These are phyloP conservation scores for Coptodon bakossiorum DNA, from an alignment of 2,113 vertebrate genomes.

Conservation along the genomic window DNA sequence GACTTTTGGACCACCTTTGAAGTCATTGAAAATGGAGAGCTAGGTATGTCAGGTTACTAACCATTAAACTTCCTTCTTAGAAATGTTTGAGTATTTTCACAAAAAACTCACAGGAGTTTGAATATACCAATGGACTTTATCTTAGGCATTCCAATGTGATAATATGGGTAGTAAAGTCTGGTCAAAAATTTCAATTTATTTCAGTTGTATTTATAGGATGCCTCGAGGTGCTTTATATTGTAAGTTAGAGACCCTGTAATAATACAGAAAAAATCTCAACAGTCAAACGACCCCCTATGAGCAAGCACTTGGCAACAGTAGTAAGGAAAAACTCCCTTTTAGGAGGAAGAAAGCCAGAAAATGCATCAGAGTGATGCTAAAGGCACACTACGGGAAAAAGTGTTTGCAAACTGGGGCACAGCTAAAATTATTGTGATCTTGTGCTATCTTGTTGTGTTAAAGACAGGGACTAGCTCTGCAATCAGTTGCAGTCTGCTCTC, in stretches of 20 bases:
- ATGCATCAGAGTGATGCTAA: too few species aligned
- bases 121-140: neutral
- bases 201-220: neutral
- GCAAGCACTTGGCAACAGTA: neutral
- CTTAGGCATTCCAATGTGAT: neutral
- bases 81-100: neutral
- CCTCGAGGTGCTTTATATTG: neutral
- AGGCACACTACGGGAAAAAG: too few species aligned
- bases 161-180: neutral
- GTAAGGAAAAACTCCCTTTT: neutral
- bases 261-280: neutral
- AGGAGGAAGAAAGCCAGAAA: too few species aligned
- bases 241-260: accelerated
- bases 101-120: neutral
- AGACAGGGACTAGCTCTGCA: neutral
- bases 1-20: slow-evolving; percentile 88
- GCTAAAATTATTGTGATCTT: neutral
- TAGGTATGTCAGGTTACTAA: slow-evolving; percentile 75
- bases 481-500: neutral
- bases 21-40: slow-evolving; percentile 92
- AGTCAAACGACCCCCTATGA: neutral
- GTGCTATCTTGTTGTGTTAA: neutral
- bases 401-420: too few species aligned
- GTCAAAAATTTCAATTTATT: neutral
- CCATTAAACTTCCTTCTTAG: neutral